Base-by-base conservation (phyloP, 37 sponge, comb jelly and placozoan species). In the Haliclona indistincta region DNA sequence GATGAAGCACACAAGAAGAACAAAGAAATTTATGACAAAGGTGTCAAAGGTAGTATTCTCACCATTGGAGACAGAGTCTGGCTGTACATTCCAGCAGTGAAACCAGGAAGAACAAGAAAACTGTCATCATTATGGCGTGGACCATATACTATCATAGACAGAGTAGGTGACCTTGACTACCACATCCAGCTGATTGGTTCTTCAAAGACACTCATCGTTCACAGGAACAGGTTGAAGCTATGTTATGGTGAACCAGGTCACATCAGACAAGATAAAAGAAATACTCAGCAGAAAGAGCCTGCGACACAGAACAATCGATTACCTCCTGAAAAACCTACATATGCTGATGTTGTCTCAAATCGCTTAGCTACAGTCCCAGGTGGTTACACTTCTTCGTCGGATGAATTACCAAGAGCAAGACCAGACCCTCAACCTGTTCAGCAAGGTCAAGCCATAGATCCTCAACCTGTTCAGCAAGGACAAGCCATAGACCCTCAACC, bases 81-180 rank as follows among this genome's bases (percentile, higher is more conserved):
- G 71, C 53, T 70, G 51, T 70, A 38, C 4, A 70, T 13, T 26
- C 71, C 30, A 43, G 71, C 71, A 70, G 71, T 70, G 44, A 70
- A 70, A 68, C 25, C 25, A 70, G 71, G 71, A 38, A 11, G 71
- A 30, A 70, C 38, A 26, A 70, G 34, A 53, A 70, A 70, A 23
- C 51, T 70, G 51, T 49, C 51, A 29, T 33, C n/a, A 30, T 38
- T 38, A 35, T 70, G 71, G 71, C 71, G 20, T 34, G 70, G 71
- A 29, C 71, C 71, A 11, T 70, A 70, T 70, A 70, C 71, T 26
- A 33, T 70, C 13, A 33, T 68, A n/a, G 71, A 13, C 53, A 67
- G 19, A 32, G 49, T n/a, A 25, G 13, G 29, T 47, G 29, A 45
- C 28, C 28, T 56, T 29, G 34, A 70, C 34, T 51, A 51, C 52